Evolutionary conservation across 2,113 vertebrate genomes (phyloP).

Genomic region (Oryctolagus cuniculus): DNA sequence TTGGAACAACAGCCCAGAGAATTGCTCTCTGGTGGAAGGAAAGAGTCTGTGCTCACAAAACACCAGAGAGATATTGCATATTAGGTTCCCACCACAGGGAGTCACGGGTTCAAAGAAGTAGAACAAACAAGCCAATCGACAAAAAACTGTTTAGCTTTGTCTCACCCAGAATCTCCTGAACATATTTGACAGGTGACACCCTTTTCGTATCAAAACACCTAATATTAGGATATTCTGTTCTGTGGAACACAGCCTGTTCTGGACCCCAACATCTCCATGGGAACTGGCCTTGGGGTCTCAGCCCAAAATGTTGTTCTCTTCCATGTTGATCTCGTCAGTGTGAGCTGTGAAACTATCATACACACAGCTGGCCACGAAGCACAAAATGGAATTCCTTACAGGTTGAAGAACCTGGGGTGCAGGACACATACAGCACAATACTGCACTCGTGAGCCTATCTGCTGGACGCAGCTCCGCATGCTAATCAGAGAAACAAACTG

Average conservation of each 20-base stretch:
- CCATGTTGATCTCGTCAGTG: not conserved
- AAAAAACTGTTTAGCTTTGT: not conserved
- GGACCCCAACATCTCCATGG: not conserved
- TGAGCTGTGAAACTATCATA: not conserved
- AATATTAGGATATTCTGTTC: not conserved
- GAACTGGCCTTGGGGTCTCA: not conserved
- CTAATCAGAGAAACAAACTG: not conserved
- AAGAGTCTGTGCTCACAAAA: not conserved
- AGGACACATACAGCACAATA: not conserved
- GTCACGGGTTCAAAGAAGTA: not conserved
- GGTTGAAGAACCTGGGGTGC: not conserved
- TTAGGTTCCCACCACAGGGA: not conserved
- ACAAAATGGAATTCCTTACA: not conserved
- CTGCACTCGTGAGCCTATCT: not conserved
- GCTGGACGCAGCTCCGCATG: not conserved
- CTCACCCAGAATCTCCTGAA: constrained; percentile 34
- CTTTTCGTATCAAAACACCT: not conserved
- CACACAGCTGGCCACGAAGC: not conserved
- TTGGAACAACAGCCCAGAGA: not conserved
- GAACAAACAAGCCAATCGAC: constrained; percentile 18
- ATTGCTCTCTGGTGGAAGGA: not conserved
- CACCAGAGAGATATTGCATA: not conserved
- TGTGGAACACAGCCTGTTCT: not conserved
- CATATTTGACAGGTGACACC: not conserved
- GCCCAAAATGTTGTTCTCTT: not conserved